phyloP scores from a whole-genome alignment of 2,113 vertebrate species.

The Aegotheles bennettii region DNA sequence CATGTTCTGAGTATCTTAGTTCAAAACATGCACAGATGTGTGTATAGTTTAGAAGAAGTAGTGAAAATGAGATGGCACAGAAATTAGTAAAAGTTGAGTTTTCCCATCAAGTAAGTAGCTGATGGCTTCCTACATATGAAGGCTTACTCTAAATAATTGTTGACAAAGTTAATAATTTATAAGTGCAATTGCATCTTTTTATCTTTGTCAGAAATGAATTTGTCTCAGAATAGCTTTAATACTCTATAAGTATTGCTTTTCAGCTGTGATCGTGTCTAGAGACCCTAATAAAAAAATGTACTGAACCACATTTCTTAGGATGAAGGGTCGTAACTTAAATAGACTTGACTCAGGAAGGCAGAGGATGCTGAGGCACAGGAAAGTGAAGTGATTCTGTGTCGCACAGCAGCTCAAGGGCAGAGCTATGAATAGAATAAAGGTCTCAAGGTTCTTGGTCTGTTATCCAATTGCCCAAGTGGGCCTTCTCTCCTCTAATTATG shows the following conservation, averaged over 20 bases:
- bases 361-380: background rate
- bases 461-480: background rate
- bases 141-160: background rate
- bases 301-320: background rate
- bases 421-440: constrained; percentile 17
- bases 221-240: background rate
- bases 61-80: background rate
- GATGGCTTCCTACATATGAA: background rate
- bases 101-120: background rate
- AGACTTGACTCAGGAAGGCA: background rate
- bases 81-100: background rate
- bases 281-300: background rate
- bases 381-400: background rate
- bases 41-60: background rate
- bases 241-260: background rate
- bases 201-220: background rate
- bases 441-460: background rate
- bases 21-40: background rate
- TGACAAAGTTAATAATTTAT: background rate
- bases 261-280: background rate
- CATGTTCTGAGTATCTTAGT: background rate
- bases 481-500: rapidly evolving
- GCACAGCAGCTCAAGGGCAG: background rate
- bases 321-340: background rate
- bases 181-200: background rate